Conservation (phyloP, 2,888 invertebrate genomes). For the Hirudinaria manillensis region DNA sequence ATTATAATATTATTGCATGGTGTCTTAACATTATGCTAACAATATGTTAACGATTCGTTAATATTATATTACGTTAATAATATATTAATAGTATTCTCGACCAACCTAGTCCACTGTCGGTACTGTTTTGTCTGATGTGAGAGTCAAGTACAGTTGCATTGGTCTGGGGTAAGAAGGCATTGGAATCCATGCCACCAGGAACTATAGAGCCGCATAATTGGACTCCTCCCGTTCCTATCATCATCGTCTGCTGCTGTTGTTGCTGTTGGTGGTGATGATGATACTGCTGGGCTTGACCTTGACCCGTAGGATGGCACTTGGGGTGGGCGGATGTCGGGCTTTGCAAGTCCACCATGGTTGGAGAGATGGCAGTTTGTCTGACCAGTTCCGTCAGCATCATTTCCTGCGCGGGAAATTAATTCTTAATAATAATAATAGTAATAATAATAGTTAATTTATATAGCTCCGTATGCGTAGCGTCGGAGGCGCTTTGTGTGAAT, state of each 20-base stretch:
- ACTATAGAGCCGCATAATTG: neutral
- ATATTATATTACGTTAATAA: too few species aligned
- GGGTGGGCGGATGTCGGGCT: neutral
- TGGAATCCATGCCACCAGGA: slow-evolving; percentile 5
- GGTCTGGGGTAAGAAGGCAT: slow-evolving; percentile 38
- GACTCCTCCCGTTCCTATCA: slow-evolving; percentile 7
- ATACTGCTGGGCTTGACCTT: slow-evolving; percentile 12
- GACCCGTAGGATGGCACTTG: neutral
- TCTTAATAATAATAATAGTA: too few species aligned
- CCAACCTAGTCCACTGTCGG: slow-evolving; percentile 80
- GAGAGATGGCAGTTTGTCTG: slow-evolving; percentile 23
- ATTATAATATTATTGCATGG: too few species aligned
- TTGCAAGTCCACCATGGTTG: slow-evolving; percentile 10
- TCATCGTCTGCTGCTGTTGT: slow-evolving; percentile 22
- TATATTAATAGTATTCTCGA: neutral
- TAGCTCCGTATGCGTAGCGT: too few species aligned
- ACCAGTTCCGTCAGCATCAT: slow-evolving; percentile 35
- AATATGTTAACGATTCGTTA: too few species aligned
- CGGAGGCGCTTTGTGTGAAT: too few species aligned
- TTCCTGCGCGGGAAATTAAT: slow-evolving; percentile 36
- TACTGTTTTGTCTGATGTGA: slow-evolving; percentile 87
- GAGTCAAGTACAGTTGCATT: slow-evolving; percentile 25
- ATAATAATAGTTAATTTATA: too few species aligned
- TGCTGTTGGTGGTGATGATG: slow-evolving; percentile 21
- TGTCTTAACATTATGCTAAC: too few species aligned